Conservation (phyloP, 2,888 invertebrate species). For the Patella ulyssiponensis region DNA sequence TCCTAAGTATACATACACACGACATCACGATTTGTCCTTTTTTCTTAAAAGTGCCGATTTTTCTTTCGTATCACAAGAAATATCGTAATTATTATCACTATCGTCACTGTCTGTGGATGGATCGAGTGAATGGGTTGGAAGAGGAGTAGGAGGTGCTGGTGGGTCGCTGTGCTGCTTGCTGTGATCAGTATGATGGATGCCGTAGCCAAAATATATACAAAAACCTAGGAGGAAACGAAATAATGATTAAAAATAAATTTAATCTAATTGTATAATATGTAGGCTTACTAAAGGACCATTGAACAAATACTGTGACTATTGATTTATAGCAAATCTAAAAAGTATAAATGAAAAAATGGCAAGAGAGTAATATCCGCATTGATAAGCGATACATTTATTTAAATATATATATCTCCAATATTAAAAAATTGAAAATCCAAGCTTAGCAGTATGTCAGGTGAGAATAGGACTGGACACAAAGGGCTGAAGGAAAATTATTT, state of each 20-base stretch:
- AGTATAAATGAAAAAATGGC: neutral
- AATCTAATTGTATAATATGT: neutral
- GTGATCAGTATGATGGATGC: slow-evolving; percentile 49
- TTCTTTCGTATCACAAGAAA: too few species aligned
- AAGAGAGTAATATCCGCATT: neutral
- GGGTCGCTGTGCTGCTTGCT: slow-evolving; percentile 46
- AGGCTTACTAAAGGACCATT: neutral
- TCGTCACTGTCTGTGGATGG: neutral
- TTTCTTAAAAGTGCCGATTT: too few species aligned
- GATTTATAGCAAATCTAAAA: neutral
- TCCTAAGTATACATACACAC: too few species aligned
- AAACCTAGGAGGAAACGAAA: slow-evolving; percentile 50
- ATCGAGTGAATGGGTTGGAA: neutral
- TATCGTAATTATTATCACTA: neutral
- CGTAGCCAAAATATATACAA: slow-evolving; percentile 66
- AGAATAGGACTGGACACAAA: too few species aligned
- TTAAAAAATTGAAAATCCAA: too few species aligned
- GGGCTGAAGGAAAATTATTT: too few species aligned
- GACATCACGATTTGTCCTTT: too few species aligned
- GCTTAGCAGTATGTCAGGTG: too few species aligned
- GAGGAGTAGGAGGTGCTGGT: neutral
- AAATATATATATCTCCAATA: too few species aligned
- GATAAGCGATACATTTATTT: too few species aligned
- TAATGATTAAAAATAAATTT: neutral
- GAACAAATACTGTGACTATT: neutral